Evolutionary conservation across 2,888 invertebrate species (phyloP).

Genomic region (Polymixis flavicincta): DNA sequence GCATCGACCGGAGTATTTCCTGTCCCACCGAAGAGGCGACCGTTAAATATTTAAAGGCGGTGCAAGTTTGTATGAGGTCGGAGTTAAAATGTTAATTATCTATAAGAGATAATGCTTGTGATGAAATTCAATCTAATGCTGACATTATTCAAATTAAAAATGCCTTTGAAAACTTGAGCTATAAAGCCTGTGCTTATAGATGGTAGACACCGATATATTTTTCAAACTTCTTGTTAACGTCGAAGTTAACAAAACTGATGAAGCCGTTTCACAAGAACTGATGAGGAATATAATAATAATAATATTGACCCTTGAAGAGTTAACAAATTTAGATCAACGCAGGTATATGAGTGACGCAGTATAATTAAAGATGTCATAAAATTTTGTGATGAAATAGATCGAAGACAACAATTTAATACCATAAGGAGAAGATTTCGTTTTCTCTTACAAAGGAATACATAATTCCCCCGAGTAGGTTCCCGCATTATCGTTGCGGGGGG

Average conservation of each 20-base stretch:
- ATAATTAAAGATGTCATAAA: too few species aligned
- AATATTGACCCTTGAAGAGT: not conserved
- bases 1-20: constrained; percentile 48
- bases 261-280: not conserved
- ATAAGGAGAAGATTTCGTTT: too few species aligned
- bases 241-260: not conserved
- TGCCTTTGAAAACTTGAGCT: not conserved
- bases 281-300: too few species aligned
- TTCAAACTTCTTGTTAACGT: not conserved
- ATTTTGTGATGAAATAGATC: too few species aligned
- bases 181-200: too few species aligned
- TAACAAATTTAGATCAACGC: not conserved
- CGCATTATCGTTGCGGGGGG: too few species aligned
- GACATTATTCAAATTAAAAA: not conserved
- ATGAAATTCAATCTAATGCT: not conserved
- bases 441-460: too few species aligned
- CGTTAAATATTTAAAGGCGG: constrained; percentile 22
- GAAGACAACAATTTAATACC: too few species aligned
- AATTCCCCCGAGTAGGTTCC: too few species aligned
- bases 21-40: constrained; percentile 47
- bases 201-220: too few species aligned
- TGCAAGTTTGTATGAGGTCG: constrained; percentile 21
- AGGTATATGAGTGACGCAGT: not conserved
- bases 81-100: not conserved
- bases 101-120: not conserved